These are phyloP conservation scores for Pantelozetes paolii DNA, from an alignment of 2,888 invertebrate species.

Conservation along the genomic window DNA sequence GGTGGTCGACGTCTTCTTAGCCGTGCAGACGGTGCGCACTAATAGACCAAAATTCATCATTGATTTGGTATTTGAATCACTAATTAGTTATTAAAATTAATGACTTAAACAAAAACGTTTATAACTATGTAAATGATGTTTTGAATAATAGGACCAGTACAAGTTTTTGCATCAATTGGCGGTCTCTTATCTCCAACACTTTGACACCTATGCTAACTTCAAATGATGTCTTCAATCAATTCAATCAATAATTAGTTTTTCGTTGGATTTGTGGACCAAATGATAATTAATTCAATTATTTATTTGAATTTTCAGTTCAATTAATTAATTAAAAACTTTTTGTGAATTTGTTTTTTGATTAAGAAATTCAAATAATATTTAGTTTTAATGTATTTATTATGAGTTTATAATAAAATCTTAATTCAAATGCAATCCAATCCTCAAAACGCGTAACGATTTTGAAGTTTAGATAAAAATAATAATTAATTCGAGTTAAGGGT, in stretches of 20 bases:
- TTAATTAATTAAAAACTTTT: background rate
- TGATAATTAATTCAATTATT: background rate
- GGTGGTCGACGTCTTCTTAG: constrained; percentile 57
- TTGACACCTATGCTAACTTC: constrained; percentile 40
- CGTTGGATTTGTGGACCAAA: constrained; percentile 1
- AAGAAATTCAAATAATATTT: too few relatives aligned
- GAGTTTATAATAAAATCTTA: too few relatives aligned
- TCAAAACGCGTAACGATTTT: too few relatives aligned
- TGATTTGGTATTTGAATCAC: constrained; percentile 45
- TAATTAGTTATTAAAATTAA: background rate
- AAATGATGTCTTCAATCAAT: constrained; percentile 22
- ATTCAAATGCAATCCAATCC: too few relatives aligned
- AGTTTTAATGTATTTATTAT: too few relatives aligned
- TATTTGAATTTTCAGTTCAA: background rate
- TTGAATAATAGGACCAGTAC: constrained; percentile 45
- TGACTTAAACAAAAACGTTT: background rate
- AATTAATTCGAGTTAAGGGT: background rate
- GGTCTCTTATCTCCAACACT: constrained; percentile 40
- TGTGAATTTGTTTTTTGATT: too few relatives aligned
- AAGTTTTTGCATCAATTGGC: constrained; percentile 47
- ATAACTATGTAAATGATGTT: background rate
- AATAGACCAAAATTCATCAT: constrained; percentile 54
- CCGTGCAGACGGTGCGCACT: constrained; percentile 55
- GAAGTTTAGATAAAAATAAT: background rate
- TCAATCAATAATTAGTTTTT: background rate